Percentiles rank a stretch among this genome's conserved stretches.
These are phyloP conservation scores for Oncorhynchus clarkii DNA, from an alignment of 2,113 vertebrate species.

Conservation along the genomic window DNA sequence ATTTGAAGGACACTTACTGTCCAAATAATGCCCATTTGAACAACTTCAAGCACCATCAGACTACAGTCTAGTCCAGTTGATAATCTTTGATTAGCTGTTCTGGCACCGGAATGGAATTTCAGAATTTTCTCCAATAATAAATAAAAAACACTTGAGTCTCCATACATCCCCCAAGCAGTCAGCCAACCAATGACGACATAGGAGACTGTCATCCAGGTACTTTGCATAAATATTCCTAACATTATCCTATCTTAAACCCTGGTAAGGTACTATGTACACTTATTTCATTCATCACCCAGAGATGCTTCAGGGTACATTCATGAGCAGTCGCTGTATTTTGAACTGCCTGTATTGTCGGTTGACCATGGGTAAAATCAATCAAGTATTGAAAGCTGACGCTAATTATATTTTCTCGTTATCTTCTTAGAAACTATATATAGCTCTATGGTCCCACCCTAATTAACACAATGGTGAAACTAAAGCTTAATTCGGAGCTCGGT, in stretches of 20 bases:
- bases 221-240: not conserved
- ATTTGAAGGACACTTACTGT: too few species aligned
- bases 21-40: too few species aligned
- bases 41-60: too few species aligned
- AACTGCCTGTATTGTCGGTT: not conserved
- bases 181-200: too few species aligned
- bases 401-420: not conserved
- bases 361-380: not conserved
- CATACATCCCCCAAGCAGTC: not conserved
- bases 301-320: not conserved
- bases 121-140: not conserved
- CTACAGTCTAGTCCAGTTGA: not conserved
- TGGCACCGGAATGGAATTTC: not conserved
- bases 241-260: too few species aligned
- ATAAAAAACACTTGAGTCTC: not conserved
- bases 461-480: not conserved
- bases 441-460: not conserved
- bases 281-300: not conserved
- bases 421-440: not conserved
- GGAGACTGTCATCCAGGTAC: too few species aligned
- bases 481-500: not conserved
- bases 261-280: too few species aligned
- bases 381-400: not conserved
- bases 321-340: not conserved
- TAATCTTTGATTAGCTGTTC: not conserved